Evolutionary conservation across 2,113 vertebrate genomes (phyloP).

Genomic region (Piprites chloris): DNA sequence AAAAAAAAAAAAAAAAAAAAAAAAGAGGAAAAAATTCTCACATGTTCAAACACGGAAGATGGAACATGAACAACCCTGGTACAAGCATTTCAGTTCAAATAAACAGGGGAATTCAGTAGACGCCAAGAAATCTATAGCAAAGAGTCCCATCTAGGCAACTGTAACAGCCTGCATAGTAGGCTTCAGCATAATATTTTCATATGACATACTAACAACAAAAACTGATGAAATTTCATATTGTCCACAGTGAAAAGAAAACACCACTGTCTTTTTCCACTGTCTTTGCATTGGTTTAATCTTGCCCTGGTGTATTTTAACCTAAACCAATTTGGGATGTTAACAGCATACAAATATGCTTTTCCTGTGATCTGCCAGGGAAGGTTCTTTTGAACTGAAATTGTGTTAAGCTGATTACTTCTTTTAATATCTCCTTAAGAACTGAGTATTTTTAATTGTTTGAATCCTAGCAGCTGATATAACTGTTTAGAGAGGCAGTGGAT

Average conservation of each 20-base stretch:
- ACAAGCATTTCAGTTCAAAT: not conserved
- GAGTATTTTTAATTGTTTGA: conserved; percentile 42
- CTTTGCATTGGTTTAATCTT: not conserved
- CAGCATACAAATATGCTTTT: conserved; percentile 18
- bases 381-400: not conserved
- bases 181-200: not conserved
- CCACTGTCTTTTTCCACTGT: not conserved
- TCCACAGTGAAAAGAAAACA: conserved; percentile 20
- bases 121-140: not conserved
- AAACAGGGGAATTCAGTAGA: not conserved
- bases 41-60: not conserved
- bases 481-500: not conserved
- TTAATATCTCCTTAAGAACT: conserved; percentile 1
- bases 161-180: not conserved
- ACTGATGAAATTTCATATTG: not conserved
- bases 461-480: not conserved
- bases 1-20: not conserved
- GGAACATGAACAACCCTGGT: not conserved
- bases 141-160: not conserved
- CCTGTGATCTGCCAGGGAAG: not conserved
- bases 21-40: not conserved
- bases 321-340: conserved; percentile 1
- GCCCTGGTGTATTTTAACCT: conserved; percentile 8
- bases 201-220: not conserved
- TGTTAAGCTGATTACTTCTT: conserved; percentile 25